Conservation (phyloP, 1,140 invertebrate genomes). For the Reticulitermes speratus region DNA sequence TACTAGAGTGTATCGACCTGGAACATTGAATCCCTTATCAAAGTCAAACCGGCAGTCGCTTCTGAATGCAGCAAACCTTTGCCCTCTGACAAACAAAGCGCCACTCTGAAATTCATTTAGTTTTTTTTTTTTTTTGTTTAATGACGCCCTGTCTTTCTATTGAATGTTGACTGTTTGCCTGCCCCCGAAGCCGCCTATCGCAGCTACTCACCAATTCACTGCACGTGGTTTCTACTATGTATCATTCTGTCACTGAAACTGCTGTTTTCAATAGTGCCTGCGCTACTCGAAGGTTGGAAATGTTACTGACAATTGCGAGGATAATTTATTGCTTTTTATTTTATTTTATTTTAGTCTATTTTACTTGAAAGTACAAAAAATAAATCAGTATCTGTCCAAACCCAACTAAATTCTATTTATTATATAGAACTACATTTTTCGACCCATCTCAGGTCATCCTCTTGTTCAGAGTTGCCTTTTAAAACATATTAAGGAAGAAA, state of each 20-base stretch:
- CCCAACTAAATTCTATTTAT: too few species aligned
- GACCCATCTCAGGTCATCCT: too few species aligned
- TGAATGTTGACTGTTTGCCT: background rate
- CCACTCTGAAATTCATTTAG: background rate
- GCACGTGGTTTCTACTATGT: background rate
- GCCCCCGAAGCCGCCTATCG: background rate
- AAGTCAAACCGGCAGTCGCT: background rate
- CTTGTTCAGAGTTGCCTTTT: too few species aligned
- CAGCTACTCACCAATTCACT: background rate
- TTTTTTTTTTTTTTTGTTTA: background rate
- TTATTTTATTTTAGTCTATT: too few species aligned
- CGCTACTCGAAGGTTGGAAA: too few species aligned
- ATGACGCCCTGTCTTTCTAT: background rate
- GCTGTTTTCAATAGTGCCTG: background rate
- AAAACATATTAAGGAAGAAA: too few species aligned
- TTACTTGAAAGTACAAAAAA: too few species aligned
- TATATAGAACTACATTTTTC: too few species aligned
- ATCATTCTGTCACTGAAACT: background rate
- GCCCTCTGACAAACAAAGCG: background rate
- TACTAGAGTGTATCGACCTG: background rate
- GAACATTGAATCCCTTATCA: background rate
- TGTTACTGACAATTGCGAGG: too few species aligned
- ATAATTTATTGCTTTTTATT: too few species aligned
- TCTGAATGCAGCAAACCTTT: background rate
- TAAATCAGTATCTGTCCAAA: too few species aligned